Evolutionary conservation across 2,888 invertebrate species (phyloP), one percentile per base, ranked within the genome.

Genomic region (Carabus problematicus): DNA sequence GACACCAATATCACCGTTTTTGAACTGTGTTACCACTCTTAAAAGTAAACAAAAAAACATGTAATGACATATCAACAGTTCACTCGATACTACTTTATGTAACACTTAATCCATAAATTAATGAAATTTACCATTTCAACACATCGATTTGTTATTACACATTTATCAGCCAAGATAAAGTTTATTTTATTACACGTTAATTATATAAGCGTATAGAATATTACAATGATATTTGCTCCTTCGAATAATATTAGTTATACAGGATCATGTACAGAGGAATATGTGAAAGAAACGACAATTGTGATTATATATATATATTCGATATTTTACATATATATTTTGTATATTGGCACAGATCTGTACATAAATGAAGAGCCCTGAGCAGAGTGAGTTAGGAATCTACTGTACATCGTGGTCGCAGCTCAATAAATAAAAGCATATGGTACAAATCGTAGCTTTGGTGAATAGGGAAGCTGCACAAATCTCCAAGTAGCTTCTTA

Each of bases 351-450:
- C 69, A 69, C 69, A 56, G 39, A 52, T 60, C 60, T 69, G 69
- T 69, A 69, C 69, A 69, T 55, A 62, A 69, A 62, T 43, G 62
- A 69, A 59, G 60, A 61, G 62, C 69, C 69, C 69, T 69, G 69
- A 69, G 69, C 69, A 45, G 11, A 55, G 62, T 69, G 69, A 68
- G 18, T 42, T 68, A 60, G 52, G 52, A 42, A 68, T 19, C 61
- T 62, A 69, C 69, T 69, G 69, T 69, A 69, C 69, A 59, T 47
- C 12, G 43, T 43, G 59, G 42, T 39, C 55, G 54, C 69, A 67
- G 61, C 69, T 62, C 19, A 61, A 69, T 69, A 69, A 69, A 69
- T 69, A 69, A 69, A 69, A 69, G 69, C 69, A 67, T 45, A 62
- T 69, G 29, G 62, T 69, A 69, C 56, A 69, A 41, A 40, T 29